Percentiles rank a stretch among this genome's conserved stretches.
Evolutionary conservation across 92 coral and sea anemone genomes (phyloP).

Genomic region (Anthopleura xanthogrammica): DNA sequence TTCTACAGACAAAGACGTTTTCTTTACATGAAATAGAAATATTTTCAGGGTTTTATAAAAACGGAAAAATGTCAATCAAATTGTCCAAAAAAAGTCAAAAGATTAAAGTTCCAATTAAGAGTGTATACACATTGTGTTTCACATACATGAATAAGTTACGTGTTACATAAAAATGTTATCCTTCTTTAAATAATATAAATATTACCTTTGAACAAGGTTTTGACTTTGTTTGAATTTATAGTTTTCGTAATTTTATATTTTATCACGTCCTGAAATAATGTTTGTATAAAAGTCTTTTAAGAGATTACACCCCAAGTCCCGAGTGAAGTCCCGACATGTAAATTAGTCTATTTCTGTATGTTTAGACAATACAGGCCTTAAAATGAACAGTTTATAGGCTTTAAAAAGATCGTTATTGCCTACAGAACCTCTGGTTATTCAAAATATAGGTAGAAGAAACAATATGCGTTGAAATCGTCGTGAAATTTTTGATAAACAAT

Average conservation of each 20-base stretch:
- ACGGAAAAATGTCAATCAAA: background rate
- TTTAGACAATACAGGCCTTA: background rate
- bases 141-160: too few species aligned
- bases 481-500: background rate
- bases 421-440: background rate
- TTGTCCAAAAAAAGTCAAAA: background rate
- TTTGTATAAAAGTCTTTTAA: background rate
- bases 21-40: too few species aligned
- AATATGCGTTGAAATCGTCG: background rate
- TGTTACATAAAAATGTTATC: too few species aligned
- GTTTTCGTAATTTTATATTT: background rate
- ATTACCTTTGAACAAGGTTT: background rate
- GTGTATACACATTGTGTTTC: background rate
- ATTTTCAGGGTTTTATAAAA: background rate
- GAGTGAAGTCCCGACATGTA: background rate
- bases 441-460: background rate
- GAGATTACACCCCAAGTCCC: background rate
- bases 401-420: background rate
- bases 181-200: background rate
- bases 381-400: slow-evolving; percentile 3
- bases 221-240: background rate
- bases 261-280: background rate
- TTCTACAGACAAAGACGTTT: too few species aligned
- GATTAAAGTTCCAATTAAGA: background rate
- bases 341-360: background rate